Evolutionary conservation across 2,888 invertebrate genomes (phyloP).

Genomic region (Rhamnusium bicolor): DNA sequence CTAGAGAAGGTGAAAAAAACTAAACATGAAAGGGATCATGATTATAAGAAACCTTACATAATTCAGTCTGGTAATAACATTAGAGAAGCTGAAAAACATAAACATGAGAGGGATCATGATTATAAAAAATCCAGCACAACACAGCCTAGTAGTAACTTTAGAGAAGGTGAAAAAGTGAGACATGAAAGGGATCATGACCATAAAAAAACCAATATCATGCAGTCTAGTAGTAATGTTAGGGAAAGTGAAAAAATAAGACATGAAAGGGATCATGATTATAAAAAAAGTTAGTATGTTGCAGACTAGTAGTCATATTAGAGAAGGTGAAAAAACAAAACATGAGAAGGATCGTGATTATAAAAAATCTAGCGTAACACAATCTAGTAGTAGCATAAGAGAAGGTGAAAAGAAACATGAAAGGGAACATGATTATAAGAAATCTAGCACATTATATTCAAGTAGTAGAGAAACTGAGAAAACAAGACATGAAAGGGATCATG

Average conservation of each 20-base stretch:
- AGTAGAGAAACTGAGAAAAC: not conserved
- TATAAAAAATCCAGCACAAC: not conserved
- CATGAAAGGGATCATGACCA: not conserved
- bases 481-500: not conserved
- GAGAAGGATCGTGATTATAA: not conserved
- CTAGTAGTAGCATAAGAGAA: not conserved
- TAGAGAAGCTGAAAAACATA: not conserved
- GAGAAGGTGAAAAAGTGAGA: not conserved
- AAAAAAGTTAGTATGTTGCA: not conserved
- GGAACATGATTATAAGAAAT: not conserved
- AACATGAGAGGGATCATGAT: not conserved
- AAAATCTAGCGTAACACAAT: not conserved
- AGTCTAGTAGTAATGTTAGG: not conserved
- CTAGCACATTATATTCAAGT: not conserved
- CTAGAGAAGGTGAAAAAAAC: not conserved
- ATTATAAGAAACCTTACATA: not conserved
- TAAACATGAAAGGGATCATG: not conserved
- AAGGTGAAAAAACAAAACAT: not conserved
- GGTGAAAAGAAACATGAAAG: not conserved
- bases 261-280: not conserved
- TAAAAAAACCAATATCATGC: not conserved
- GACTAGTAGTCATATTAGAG: not conserved
- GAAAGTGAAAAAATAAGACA: not conserved
- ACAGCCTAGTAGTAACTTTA: not conserved
- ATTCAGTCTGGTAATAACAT: not conserved